Evolutionary conservation across 2,113 vertebrate genomes (phyloP).

Genomic region (Cinclus mexicanus): DNA sequence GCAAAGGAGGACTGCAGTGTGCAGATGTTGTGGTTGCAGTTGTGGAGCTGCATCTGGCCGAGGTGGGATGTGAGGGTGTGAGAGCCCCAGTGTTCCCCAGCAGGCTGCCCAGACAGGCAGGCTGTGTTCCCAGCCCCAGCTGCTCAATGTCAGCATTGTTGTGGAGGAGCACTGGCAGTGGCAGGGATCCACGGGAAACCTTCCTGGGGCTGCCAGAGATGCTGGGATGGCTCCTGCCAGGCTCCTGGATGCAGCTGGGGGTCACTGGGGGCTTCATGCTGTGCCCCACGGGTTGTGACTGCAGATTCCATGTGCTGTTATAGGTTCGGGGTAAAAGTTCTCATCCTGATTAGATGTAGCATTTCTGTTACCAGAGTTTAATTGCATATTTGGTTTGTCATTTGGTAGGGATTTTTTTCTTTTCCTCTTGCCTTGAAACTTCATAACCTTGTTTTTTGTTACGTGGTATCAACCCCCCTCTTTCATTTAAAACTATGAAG

Average conservation of each 20-base stretch:
- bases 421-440: background rate
- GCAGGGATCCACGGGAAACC: background rate
- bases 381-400: rapidly evolving
- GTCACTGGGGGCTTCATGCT: background rate
- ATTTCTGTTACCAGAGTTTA: background rate
- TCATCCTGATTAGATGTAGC: rapidly evolving
- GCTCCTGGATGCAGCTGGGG: rapidly evolving
- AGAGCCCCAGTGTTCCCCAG: background rate
- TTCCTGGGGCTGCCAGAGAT: background rate
- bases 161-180: rapidly evolving
- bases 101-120: rapidly evolving
- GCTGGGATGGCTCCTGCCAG: background rate
- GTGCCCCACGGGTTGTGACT: rapidly evolving
- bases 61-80: rapidly evolving
- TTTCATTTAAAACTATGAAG: background rate
- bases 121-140: background rate
- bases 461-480: background rate
- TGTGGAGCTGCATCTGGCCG: background rate
- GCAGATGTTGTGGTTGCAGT: background rate
- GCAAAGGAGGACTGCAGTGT: background rate
- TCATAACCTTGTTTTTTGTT: background rate
- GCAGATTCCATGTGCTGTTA: rapidly evolving
- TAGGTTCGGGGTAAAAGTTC: rapidly evolving
- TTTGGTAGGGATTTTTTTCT: background rate
- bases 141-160: background rate